Evolutionary conservation across 1,140 invertebrate species (phyloP).

Genomic region (Drosophila nigromelanica): DNA sequence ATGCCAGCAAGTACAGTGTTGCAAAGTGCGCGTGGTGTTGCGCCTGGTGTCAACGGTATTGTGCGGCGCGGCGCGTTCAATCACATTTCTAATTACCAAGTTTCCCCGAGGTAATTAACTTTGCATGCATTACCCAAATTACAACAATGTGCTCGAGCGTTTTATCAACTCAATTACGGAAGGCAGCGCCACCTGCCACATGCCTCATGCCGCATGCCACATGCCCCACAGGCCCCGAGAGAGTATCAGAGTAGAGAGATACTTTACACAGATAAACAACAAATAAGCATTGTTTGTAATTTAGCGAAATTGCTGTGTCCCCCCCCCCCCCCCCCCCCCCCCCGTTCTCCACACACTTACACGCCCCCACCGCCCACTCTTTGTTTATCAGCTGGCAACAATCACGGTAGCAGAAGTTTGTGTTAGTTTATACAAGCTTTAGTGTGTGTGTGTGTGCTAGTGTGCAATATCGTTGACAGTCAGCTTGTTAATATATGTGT

Average conservation of each 20-base stretch:
- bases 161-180: constrained; percentile 79
- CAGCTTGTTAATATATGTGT: constrained; percentile 49
- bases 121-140: constrained; percentile 80
- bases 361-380: constrained; percentile 8
- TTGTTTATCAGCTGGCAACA: constrained; percentile 62
- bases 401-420: constrained; percentile 58
- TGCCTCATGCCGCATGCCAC: constrained; percentile 6
- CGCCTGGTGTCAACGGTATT: constrained; percentile 30
- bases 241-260: constrained; percentile 46
- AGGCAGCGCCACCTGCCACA: constrained; percentile 15
- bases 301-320: constrained; percentile 60
- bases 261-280: constrained; percentile 77
- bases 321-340: background rate
- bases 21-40: background rate
- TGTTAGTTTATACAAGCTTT: constrained; percentile 40
- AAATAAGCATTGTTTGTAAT: constrained; percentile 82
- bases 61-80: constrained; percentile 61
- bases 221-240: background rate
- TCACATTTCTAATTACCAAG: constrained; percentile 80
- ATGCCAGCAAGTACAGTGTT: constrained; percentile 3
- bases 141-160: constrained; percentile 60
- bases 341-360: background rate
- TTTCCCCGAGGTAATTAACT: constrained; percentile 78
- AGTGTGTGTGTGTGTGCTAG: background rate
- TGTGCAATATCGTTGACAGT: constrained; percentile 51